Base-by-base conservation (phyloP, 2,113 vertebrate genomes). In the Spermophilus dauricus region DNA sequence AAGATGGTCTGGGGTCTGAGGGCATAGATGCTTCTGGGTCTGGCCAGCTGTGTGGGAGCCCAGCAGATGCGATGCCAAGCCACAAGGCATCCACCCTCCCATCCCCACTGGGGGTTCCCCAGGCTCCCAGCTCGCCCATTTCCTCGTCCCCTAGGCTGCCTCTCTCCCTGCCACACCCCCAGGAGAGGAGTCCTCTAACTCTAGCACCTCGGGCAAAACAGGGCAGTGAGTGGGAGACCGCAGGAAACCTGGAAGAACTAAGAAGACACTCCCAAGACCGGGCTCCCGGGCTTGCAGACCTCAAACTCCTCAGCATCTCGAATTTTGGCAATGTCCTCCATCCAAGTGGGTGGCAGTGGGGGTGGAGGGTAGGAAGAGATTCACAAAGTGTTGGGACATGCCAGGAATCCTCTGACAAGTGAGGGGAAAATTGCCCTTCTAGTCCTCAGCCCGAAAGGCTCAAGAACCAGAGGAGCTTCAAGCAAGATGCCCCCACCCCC, bases 381-480 rank as follows among this genome's bases (percentile, higher is more conserved):
- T 90, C 61, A 42, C 73, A 85, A 45, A 97, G 83, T 84, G 80
- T 87, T 93, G 76, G 84, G 89, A 70, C 95, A 78, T 39, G 91
- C 65, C 78, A 58, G 70, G 86, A 84, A 91, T 77, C 34, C 86
- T 80, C 78, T 48, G n/a, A 94, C 73, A 83, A 65, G 14, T 56
- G 51, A 69, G 76, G 82, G 28, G 56, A 37, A 63, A 30, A 39
- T 32, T 77, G n/a, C n/a, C 69, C 76, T 42, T 72, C 65, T 8
- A 45, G 28, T 58, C 42, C 56, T 45, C 91, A 61, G 34, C 65
- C 94, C 84, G 65, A 45, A 32, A 91, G 78, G 45, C 51, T 63
- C 24, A 63, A 86, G 45, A 39, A 94, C 67, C 42, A 26, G 58
- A 80, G 69, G 16, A 30, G 22, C 67, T 86, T 67, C 73, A 42